These are phyloP conservation scores for Amia ocellicauda DNA, from an alignment of 2,113 vertebrate genomes.

Conservation along the genomic window DNA sequence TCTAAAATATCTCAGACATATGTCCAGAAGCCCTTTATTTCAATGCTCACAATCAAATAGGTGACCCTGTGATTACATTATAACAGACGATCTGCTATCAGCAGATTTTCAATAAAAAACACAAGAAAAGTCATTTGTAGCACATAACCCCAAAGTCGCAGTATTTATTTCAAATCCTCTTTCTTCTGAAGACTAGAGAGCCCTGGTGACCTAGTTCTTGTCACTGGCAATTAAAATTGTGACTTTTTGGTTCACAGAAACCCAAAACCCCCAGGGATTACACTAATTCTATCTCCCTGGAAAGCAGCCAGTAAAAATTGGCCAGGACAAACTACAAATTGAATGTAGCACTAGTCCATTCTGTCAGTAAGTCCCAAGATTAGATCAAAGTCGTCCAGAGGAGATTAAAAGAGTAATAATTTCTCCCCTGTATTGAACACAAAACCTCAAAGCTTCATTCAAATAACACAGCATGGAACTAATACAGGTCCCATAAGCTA, in stretches of 20 bases:
- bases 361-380: not conserved
- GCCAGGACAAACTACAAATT: not conserved
- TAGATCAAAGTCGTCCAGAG: conserved; percentile 3
- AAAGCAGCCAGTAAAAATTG: conserved; percentile 1
- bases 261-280: conserved; percentile 3
- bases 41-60: not conserved
- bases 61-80: not conserved
- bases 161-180: conserved; percentile 11
- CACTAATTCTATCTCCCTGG: conserved; percentile 1
- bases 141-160: not conserved
- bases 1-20: too few relatives aligned
- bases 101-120: conserved; percentile 1
- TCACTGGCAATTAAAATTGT: not conserved
- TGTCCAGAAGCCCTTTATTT: not conserved
- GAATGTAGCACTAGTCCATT: not conserved
- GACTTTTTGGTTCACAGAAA: not conserved
- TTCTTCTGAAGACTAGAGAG: not conserved
- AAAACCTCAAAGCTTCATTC: conserved; percentile 23
- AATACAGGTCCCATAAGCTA: not conserved
- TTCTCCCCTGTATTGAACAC: conserved; percentile 33
- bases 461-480: conserved; percentile 1
- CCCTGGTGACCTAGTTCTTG: not conserved
- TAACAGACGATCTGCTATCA: not conserved
- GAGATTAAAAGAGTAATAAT: conserved; percentile 24
- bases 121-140: not conserved